phyloP scores from a whole-genome alignment of 2,888 invertebrate genomes.

The Ganaspis brasiliensis region DNA sequence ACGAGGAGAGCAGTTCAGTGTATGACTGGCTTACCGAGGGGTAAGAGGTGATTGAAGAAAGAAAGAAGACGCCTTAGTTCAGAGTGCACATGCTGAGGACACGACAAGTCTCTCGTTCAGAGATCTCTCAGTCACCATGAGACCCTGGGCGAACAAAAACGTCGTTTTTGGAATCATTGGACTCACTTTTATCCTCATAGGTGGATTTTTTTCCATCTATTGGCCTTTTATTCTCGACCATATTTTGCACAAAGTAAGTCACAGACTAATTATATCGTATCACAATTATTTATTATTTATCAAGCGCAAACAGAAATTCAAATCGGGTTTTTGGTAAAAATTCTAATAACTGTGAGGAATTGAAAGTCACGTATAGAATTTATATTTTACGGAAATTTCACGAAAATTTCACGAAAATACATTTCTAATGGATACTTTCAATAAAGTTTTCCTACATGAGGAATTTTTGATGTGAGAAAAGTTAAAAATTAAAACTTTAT shows the following conservation, averaged over 20 bases:
- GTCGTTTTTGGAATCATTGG: constrained; percentile 70
- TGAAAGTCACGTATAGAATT: no score
- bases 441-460: no score
- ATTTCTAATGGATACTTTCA: no score
- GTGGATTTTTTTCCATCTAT: constrained; percentile 67
- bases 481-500: no score
- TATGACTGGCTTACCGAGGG: constrained; percentile 19
- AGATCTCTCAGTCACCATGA: constrained; percentile 67
- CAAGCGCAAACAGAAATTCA: no score
- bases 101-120: constrained; percentile 38
- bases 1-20: constrained; percentile 1
- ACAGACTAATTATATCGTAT: not conserved
- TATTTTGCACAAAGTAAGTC: constrained; percentile 70
- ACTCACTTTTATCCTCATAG: constrained; percentile 66
- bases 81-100: constrained; percentile 53
- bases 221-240: constrained; percentile 68
- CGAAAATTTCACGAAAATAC: no score
- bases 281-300: no score
- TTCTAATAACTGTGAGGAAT: no score
- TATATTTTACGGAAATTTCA: no score
- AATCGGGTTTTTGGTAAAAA: no score
- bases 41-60: constrained; percentile 28
- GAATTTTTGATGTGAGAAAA: no score
- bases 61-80: constrained; percentile 40
- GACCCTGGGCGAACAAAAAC: constrained; percentile 72